These are phyloP conservation scores for Crepidodera aurea DNA, from an alignment of 2,888 invertebrate genomes.

Conservation along the genomic window DNA sequence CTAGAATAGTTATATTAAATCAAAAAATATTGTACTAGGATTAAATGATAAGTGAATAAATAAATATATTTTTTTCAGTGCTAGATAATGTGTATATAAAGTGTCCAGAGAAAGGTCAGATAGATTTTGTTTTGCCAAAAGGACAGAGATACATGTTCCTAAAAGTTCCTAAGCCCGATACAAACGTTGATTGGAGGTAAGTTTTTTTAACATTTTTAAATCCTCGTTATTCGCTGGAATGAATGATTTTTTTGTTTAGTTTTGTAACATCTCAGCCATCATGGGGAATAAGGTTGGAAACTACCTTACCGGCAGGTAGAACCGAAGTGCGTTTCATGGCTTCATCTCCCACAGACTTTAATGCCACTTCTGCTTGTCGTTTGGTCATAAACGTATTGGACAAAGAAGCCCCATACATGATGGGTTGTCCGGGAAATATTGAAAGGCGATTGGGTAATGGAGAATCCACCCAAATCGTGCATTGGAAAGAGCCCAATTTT, in stretches of 20 bases:
- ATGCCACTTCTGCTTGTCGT: slow-evolving; percentile 66
- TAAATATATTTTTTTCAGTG: slow-evolving; percentile 42
- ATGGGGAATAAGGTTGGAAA: slow-evolving; percentile 70
- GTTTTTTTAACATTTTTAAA: too few species aligned
- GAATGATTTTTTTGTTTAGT: slow-evolving; percentile 55
- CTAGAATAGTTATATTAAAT: not conserved
- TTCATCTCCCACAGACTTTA: slow-evolving; percentile 62
- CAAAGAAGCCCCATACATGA: slow-evolving; percentile 66
- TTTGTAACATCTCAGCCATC: slow-evolving; percentile 68
- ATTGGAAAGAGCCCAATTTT: slow-evolving; percentile 74
- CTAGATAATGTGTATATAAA: slow-evolving; percentile 66
- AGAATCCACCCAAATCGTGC: slow-evolving; percentile 65
- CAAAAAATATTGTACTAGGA: not conserved
- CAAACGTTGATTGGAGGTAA: slow-evolving; percentile 70
- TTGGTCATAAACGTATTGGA: slow-evolving; percentile 69
- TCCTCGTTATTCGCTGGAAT: too few species aligned
- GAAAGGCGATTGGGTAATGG: slow-evolving; percentile 66
- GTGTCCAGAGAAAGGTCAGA: slow-evolving; percentile 67
- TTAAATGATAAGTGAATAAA: not conserved
- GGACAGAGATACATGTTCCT: slow-evolving; percentile 63
- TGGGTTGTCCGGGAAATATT: slow-evolving; percentile 70
- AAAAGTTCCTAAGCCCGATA: slow-evolving; percentile 66
- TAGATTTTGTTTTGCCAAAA: slow-evolving; percentile 66
- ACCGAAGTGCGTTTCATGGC: slow-evolving; percentile 70
- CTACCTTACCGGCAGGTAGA: slow-evolving; percentile 67